phyloP scores from a whole-genome alignment of 1,140 invertebrate genomes.

The Magallana ariakensis region DNA sequence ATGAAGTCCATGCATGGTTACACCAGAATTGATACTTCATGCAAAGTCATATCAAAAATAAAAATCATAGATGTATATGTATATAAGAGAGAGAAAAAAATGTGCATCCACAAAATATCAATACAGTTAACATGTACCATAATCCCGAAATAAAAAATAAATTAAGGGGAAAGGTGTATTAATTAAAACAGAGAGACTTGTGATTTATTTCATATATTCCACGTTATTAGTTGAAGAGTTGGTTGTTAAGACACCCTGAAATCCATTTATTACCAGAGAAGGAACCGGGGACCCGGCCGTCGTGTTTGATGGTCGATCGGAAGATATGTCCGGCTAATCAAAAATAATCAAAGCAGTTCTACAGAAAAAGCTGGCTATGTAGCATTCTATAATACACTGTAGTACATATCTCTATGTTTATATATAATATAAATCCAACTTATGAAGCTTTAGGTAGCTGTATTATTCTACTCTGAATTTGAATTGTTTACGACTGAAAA shows the following conservation, averaged over 20 bases:
- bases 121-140: not conserved
- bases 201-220: too few species aligned
- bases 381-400: not conserved
- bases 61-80: too few species aligned
- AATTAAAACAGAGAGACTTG: too few species aligned
- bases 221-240: not conserved
- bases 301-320: constrained; percentile 52
- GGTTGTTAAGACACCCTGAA: not conserved
- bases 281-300: constrained; percentile 47
- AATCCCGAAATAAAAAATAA: not conserved
- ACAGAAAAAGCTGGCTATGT: not conserved
- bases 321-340: constrained; percentile 44
- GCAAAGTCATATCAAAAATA: too few species aligned
- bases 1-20: too few species aligned
- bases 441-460: too few species aligned
- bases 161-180: not conserved
- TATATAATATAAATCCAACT: too few species aligned
- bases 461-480: too few species aligned
- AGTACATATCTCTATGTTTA: not conserved
- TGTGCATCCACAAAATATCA: too few species aligned
- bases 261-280: not conserved
- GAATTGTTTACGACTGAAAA: too few species aligned
- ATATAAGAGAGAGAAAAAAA: too few species aligned
- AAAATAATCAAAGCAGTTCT: constrained; percentile 15
- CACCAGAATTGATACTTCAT: too few species aligned